A percentile compares a stretch with the other conserved stretches of the same genome.
phyloP scores from a whole-genome alignment of 2,888 invertebrate species.

The Drosophila mulleri region DNA sequence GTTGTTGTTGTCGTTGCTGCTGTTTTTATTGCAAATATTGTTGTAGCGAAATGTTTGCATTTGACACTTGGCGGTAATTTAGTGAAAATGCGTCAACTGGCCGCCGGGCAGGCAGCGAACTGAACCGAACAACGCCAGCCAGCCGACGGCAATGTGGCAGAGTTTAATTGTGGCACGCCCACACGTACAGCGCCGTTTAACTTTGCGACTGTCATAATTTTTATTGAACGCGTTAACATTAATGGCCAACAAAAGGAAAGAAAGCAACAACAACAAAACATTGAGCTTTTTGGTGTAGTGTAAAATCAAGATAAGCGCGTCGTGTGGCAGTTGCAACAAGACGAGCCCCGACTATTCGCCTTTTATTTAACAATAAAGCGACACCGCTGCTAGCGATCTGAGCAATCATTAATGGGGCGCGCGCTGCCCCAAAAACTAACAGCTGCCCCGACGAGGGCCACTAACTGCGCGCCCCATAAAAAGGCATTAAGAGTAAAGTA shows the following conservation, averaged over 20 bases:
- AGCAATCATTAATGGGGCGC: conserved; percentile 74
- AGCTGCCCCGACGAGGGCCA: conserved; percentile 48
- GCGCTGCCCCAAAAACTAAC: conserved; percentile 19
- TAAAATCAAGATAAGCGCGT: conserved; percentile 78
- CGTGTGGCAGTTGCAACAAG: conserved; percentile 50
- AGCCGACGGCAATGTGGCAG: conserved; percentile 5
- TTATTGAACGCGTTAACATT: conserved; percentile 68
- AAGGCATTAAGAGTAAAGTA: conserved; percentile 80
- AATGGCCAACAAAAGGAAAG: conserved; percentile 1
- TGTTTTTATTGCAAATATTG: conserved; percentile 79
- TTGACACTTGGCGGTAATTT: conserved; percentile 79
- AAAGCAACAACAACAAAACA: conserved; percentile 11
- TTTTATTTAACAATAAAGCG: conserved; percentile 80
- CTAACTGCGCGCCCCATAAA: conserved; percentile 67
- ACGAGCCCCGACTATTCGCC: conserved; percentile 63
- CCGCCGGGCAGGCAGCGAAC: conserved; percentile 54
- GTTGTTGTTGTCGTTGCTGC: background rate
- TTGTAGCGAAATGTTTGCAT: conserved; percentile 72
- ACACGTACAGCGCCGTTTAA: conserved; percentile 62
- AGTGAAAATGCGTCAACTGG: conserved; percentile 80
- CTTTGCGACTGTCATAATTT: conserved; percentile 79
- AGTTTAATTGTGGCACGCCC: conserved; percentile 66
- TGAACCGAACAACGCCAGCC: background rate
- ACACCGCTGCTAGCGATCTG: conserved; percentile 42
- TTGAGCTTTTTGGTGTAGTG: conserved; percentile 49